A percentile compares a stretch with the other conserved stretches of the same genome.
phyloP scores from a whole-genome alignment of 2,888 invertebrate genomes.

The Agriopis aurantiaria region DNA sequence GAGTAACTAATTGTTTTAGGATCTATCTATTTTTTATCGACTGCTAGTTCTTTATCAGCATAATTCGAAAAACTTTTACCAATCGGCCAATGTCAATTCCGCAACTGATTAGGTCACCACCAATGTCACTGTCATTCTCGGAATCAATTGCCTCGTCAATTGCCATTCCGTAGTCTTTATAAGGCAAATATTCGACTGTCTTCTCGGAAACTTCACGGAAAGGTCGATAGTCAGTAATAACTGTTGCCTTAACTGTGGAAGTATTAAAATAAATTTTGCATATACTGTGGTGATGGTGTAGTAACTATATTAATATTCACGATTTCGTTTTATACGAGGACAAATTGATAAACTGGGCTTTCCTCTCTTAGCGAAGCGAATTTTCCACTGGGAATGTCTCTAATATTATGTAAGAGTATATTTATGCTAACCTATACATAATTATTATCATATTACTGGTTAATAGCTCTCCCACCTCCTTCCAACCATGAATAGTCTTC shows the following conservation, averaged over 20 bases:
- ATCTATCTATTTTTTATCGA: neutral
- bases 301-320: neutral
- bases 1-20: no score
- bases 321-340: neutral
- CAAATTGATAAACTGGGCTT: conserved; percentile 1
- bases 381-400: neutral
- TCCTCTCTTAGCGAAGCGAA: neutral
- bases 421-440: no score
- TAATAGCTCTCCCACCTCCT: no score
- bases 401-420: neutral
- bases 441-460: no score
- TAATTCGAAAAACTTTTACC: conserved; percentile 16
- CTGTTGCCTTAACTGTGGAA: conserved; percentile 10
- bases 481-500: no score
- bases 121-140: conserved; percentile 38
- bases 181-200: conserved; percentile 36
- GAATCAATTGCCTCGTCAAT: conserved; percentile 41
- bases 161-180: conserved; percentile 38
- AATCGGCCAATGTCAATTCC: conserved; percentile 27
- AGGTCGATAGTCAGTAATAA: conserved; percentile 31
- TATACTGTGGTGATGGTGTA: neutral
- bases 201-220: conserved; percentile 43
- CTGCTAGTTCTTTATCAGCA: neutral
- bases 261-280: neutral
- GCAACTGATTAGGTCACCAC: conserved; percentile 38